Base-by-base conservation (phyloP, 2,797 vertebrate genomes). In the Petrocephalus sullivani region DNA sequence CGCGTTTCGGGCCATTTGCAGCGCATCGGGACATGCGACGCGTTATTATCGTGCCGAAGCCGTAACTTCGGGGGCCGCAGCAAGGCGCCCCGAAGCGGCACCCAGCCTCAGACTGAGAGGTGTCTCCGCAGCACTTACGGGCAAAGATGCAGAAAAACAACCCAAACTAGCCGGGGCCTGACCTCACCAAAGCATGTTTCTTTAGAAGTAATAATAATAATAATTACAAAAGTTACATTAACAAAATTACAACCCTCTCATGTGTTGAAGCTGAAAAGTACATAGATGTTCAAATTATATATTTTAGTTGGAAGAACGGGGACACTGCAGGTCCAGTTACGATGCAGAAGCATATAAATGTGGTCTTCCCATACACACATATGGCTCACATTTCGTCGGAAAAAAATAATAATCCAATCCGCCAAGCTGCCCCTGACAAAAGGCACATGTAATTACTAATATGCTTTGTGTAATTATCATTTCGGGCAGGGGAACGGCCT, bases 351-450 rank as follows among this genome's bases (percentile, higher is more conserved):
- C 93, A 94, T 93, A 93, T 94, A 94, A 95, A 95, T 92, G 92
- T 91, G 84, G 92, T 89, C 60, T 81, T 87, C 57, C 67, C 71
- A 93, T 92, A 93, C 93, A 78, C 71, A 95, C 95, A 96, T 95
- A 93, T 96, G 95, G 93, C 95, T 96, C 93, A 92, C 91, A 94
- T 96, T 96, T 95, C 92, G 92, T 90, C 57, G 88, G 89, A 92
- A 94, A 93, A 86, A 95, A 94, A 94, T 94, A 95, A 95, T 93
- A 95, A 96, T 95, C 94, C 96, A 94, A 95, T 93, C 92, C 91
- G 93, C 92, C 93, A 94, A 95, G 93, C 93, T 84, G 78, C 78
- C 81, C 61, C 60, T 84, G 53, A 89, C 86, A 87, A 87, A 85
- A 87, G 60, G 56, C 86, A 83, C 57, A 60, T 89, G 89, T 93